Evolutionary conservation across 2,113 vertebrate species (phyloP), one percentile per base, ranked within the genome.

Genomic region (Pygoscelis antarcticus): DNA sequence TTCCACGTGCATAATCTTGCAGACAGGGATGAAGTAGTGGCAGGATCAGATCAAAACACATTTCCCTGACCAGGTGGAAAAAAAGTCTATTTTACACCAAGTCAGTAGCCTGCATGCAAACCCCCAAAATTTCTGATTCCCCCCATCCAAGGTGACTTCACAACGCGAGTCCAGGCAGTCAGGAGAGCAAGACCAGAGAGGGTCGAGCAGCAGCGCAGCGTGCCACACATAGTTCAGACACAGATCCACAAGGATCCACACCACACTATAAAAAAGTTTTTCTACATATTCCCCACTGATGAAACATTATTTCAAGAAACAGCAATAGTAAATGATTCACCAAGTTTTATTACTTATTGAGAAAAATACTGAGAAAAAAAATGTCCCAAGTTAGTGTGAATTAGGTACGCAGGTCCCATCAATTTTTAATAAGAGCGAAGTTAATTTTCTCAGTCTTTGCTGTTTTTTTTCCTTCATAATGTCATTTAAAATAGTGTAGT

Each of bases 141-240:
- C 12, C 13, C 29, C 21, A 26, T 6, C 42, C 49, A 40, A 65
- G 36, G 19, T 0, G 20, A 44, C 25, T 25, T 54, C 58, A 42
- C 32, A 46, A 15, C 1, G 0, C 0, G 2, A 40, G 16, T 5
- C 20, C 38, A 42, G 46, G 52, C 22, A n/a, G 29, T 34, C 20
- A 16, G 36, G 32, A 51, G 51, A 71, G 66, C 27, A 19, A 14
- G 66, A 22, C 1, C 49, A 5, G 68, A n/a, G 74, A 34, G 32
- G 32, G 18, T 4, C 1, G 9, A 34, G 51, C 40, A 36, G 38
- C 19, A 10, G 17, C 4, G 0, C 23, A 14, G 40, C 15, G 25
- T 2, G 8, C 20, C 32, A 30, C 34, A 4, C 0, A 1, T 3
- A 10, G 34, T 27, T 32, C 0, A 2, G 19, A 3, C 5, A 10